Base-by-base conservation (phyloP, 2,888 invertebrate species). In the Papilio protenor region DNA sequence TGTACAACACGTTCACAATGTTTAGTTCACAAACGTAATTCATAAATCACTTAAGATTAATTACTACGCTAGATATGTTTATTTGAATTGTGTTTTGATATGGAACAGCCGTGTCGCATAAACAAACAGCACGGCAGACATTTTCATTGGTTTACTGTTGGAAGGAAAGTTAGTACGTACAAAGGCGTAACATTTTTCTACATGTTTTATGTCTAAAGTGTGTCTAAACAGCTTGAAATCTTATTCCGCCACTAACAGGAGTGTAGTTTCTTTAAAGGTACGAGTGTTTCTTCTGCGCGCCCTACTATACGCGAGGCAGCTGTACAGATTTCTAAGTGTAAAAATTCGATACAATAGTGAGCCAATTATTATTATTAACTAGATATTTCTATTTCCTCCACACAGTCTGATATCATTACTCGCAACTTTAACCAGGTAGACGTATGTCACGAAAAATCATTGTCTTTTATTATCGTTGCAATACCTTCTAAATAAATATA, bases 91-190 rank as follows among this genome's bases (percentile, higher is more conserved):
- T 40, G 23, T 77, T 81, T 81, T 82, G 83, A 82, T 81, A 80
- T 81, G 82, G 78, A 78, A 75, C 83, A 83, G 80, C 80, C 76
- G 74, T 79, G 69, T 75, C 79, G 80, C 81, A 74, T 83, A 83
- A 83, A 83, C 82, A 81, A 76, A 78, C 81, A 80, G 79, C 84
- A 81, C 81, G 82, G 85, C 83, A 84, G 85, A 87, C 86, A 82
- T 87, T 87, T 90, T 91, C 85, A 89, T 89, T 86, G 84, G 87
- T 85, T 82, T 79, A 83, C 84, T 84, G 86, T 81, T 83, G 85
- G 85, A 83, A 83, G 85, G 83, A 82, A 83, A 84, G 87, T 88
- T 82, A 45, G 40, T 85, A 85, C 87, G 86, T 84, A 84, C 81
- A 77, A 45, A 79, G 80, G 82, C 79, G 59, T 18, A 55, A 40